Conservation (phyloP, 2,113 vertebrate genomes). For the Vidua chalybeata region DNA sequence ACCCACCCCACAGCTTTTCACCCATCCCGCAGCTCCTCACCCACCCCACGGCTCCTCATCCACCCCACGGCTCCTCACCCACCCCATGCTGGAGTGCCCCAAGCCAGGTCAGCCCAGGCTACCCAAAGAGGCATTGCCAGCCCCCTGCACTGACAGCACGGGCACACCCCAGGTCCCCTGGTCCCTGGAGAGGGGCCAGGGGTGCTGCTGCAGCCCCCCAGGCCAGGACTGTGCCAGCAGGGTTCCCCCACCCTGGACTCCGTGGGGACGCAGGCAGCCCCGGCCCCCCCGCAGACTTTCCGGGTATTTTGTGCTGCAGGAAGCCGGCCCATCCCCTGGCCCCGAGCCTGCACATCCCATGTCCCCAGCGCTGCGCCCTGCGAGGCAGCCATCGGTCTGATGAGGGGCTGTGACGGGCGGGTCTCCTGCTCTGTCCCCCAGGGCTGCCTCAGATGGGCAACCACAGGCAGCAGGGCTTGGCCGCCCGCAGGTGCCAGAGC, state of each 20-base stretch:
- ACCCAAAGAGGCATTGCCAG: neutral
- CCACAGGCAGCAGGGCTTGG: neutral
- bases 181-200: neutral
- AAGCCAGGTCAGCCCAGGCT: neutral
- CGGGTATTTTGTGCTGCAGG: conserved; percentile 49
- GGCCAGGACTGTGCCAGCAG: neutral
- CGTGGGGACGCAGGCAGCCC: neutral
- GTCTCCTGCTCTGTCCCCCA: accelerated
- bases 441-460: neutral
- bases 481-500: neutral
- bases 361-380: neutral
- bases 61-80: neutral
- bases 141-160: neutral
- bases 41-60: neutral
- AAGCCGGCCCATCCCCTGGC: conserved; percentile 26
- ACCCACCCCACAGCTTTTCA: neutral
- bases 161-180: too few relatives aligned
- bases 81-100: accelerated
- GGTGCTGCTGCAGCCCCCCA: neutral
- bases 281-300: neutral
- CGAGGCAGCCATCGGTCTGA: accelerated
- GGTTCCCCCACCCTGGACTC: neutral
- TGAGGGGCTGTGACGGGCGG: neutral
- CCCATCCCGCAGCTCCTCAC: neutral
- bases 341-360: conserved; percentile 19